These are phyloP conservation scores for Synergus umbraculus DNA, from an alignment of 2,888 invertebrate genomes.

Conservation along the genomic window DNA sequence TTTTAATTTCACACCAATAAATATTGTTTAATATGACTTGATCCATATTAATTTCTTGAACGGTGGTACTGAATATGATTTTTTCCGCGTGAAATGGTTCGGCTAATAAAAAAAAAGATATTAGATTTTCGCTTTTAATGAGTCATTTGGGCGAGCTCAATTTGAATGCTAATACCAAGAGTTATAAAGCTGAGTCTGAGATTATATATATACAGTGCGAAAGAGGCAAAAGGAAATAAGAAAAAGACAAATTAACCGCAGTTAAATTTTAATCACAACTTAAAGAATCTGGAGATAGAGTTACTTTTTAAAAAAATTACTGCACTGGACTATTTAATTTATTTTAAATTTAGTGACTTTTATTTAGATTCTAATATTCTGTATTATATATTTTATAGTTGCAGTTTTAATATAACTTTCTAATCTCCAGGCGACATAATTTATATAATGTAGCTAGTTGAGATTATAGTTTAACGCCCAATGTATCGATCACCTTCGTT, in stretches of 20 bases:
- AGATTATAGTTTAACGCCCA: not conserved
- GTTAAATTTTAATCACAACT: slow-evolving; percentile 30
- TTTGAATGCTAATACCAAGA: slow-evolving; percentile 38
- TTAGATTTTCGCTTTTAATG: slow-evolving; percentile 26
- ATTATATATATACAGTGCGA: slow-evolving; percentile 16
- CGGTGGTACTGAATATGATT: slow-evolving; percentile 3
- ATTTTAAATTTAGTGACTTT: too few species aligned
- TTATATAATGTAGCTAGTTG: not conserved
- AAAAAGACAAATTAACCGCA: slow-evolving; percentile 18
- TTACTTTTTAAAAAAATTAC: not conserved
- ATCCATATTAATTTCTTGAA: not conserved
- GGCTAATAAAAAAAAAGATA: slow-evolving; percentile 7
- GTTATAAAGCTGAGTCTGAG: slow-evolving; percentile 36
- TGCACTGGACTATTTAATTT: not conserved
- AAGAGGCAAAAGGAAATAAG: not conserved
- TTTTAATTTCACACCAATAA: too few species aligned
- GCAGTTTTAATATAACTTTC: not conserved
- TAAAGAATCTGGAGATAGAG: slow-evolving; percentile 1
- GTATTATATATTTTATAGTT: too few species aligned
- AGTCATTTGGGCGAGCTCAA: slow-evolving; percentile 21
- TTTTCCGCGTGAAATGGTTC: slow-evolving; percentile 11
- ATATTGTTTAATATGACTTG: not conserved
- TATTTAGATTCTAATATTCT: too few species aligned
- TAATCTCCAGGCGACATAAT: too few species aligned
- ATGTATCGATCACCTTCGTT: not conserved